A percentile compares a stretch with the other conserved stretches of the same genome.
These are phyloP conservation scores for Muscina levida DNA, from an alignment of 2,888 invertebrate genomes.

Conservation along the genomic window DNA sequence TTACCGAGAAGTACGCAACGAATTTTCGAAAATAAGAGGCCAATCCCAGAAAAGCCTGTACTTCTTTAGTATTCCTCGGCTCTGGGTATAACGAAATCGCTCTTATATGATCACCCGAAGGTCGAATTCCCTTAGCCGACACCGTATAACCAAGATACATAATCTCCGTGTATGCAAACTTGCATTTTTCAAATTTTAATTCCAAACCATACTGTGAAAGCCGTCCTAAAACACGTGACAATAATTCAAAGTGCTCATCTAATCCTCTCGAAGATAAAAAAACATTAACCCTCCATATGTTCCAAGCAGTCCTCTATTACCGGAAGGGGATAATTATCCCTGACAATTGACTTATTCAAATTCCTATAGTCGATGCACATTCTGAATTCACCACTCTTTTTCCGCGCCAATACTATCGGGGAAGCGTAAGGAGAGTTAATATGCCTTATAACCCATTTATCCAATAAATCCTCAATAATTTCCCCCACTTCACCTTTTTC, in stretches of 20 bases:
- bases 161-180: conserved; percentile 41
- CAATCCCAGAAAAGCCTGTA: conserved; percentile 55
- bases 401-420: conserved; percentile 9
- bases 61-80: conserved; percentile 32
- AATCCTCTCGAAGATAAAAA: too few relatives aligned
- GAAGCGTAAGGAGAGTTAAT: conserved; percentile 36
- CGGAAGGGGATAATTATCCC: too few relatives aligned
- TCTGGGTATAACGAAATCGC: conserved; percentile 41
- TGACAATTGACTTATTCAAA: too few relatives aligned
- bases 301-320: conserved; percentile 34
- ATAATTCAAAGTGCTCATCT: not conserved
- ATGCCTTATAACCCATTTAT: conserved; percentile 17
- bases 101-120: conserved; percentile 38
- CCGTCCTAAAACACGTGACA: not conserved
- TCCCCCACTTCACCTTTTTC: conserved; percentile 11
- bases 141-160: conserved; percentile 39
- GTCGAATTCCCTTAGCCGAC: conserved; percentile 40
- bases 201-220: not conserved
- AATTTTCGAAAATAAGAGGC: conserved; percentile 59
- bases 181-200: conserved; percentile 38
- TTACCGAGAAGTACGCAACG: conserved; percentile 55
- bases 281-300: conserved; percentile 22
- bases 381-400: too few relatives aligned
- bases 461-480: conserved; percentile 7
- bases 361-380: too few relatives aligned